These are phyloP conservation scores for Porites lutea DNA, from an alignment of 64 coral and sea anemone genomes.

Conservation along the genomic window DNA sequence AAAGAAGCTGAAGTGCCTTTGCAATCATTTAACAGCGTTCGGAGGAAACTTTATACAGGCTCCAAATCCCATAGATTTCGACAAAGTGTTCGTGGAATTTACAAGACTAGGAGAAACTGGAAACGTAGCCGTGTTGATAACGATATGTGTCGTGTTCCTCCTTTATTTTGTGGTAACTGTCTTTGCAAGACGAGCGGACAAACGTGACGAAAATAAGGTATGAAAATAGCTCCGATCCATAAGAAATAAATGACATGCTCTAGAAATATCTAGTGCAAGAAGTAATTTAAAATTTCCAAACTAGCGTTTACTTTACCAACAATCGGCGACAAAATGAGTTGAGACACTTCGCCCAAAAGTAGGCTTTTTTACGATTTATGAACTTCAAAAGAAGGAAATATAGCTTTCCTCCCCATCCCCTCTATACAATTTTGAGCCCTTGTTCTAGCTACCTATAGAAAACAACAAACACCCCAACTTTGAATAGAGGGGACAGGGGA, in stretches of 20 bases:
- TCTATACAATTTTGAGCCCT: too few species aligned
- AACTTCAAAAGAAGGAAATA: too few species aligned
- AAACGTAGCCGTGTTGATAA: not conserved
- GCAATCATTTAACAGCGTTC: conserved; percentile 86
- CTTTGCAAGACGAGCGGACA: conserved; percentile 34
- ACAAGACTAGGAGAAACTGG: not conserved
- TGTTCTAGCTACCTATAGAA: too few species aligned
- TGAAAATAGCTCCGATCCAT: not conserved
- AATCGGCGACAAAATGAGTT: too few species aligned
- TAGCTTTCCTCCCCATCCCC: too few species aligned
- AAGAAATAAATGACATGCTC: not conserved
- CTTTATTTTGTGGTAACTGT: not conserved
- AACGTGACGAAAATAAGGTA: conserved; percentile 12
- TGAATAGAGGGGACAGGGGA: too few species aligned
- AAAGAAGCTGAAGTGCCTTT: conserved; percentile 58
- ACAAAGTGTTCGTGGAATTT: not conserved
- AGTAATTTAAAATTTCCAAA: too few species aligned
- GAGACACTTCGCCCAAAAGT: too few species aligned
- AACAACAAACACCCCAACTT: too few species aligned
- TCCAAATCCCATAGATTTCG: conserved; percentile 63
- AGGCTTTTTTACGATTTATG: too few species aligned
- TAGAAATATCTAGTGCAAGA: not conserved
- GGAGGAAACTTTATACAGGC: conserved; percentile 69
- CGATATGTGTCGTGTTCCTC: not conserved
- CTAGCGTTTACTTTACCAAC: too few species aligned